These are phyloP conservation scores for Plemyria rubiginata DNA, from an alignment of 2,888 invertebrate species.

Conservation along the genomic window DNA sequence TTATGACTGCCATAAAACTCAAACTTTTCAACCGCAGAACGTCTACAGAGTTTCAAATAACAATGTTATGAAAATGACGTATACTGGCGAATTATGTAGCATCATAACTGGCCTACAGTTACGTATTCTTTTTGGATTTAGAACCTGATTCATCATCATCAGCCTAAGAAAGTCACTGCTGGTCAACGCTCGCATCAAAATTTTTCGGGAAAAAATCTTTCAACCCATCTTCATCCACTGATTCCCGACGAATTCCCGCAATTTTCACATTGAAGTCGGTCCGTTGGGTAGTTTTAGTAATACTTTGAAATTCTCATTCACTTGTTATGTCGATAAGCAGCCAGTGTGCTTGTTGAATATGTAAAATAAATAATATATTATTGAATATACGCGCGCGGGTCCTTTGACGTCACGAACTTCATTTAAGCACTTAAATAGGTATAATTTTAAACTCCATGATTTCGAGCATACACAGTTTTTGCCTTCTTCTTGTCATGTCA, in stretches of 20 bases:
- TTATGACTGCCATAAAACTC: conserved; percentile 37
- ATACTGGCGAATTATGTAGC: conserved; percentile 9
- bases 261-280: too few species aligned
- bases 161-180: too few species aligned
- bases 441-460: too few species aligned
- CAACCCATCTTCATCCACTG: too few species aligned
- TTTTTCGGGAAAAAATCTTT: too few species aligned
- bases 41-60: conserved; percentile 22
- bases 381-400: neutral
- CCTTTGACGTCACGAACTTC: neutral
- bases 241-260: too few species aligned
- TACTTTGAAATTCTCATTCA: too few species aligned
- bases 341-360: neutral
- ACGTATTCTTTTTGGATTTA: too few species aligned
- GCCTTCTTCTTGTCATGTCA: too few species aligned
- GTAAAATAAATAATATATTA: neutral
- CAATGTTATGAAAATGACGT: conserved; percentile 28
- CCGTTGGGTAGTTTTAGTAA: too few species aligned
- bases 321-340: neutral
- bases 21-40: conserved; percentile 39
- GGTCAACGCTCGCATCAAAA: too few species aligned
- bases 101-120: neutral
- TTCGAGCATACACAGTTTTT: neutral
- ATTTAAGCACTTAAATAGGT: neutral
- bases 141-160: too few species aligned